Evolutionary conservation across 2,888 invertebrate genomes (phyloP), one percentile per base, ranked within the genome.

Genomic region (Punctoribates punctum): DNA sequence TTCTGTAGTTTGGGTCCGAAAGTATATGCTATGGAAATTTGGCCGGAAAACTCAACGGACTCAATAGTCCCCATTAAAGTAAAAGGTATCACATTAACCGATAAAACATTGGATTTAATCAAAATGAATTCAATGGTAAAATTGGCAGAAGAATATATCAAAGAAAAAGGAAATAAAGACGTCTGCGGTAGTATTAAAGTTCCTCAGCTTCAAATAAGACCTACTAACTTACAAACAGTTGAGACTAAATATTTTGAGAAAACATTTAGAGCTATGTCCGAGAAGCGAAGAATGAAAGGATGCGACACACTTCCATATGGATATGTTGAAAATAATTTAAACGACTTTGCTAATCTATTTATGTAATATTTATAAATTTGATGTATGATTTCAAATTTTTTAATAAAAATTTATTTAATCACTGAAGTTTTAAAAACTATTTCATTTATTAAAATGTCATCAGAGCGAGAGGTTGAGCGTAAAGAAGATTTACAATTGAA

Each of bases 1-100:
- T 83, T 83, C 79, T 82, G 82, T 17, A 80, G 81, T 25, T 82
- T 81, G 0, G 84, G 83, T 0, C 82, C 83, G 6, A 84, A 83
- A 78, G 82, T 82, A 77, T 83, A 83, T 75, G 81, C 80, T 0
- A 82, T 81, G 75, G 79, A 77, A 27, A 80, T 82, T 0, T 25
- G 38, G 25, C 29, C 29, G 0, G 48, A 57, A 34, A 60, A 74
- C 34, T 2, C 42, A 13, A 46, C 23, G 5, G 34, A 74, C n/a
- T 34, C 60, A 11, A 65, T 46, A 2, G 72, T 72, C 0, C 48
- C 72, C 9, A 72, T 72, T 25, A 72, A 72, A 48, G 72, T n/a
- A 5, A 72, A 72, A 48, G 72, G 72, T 6, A 48, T 72, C 13
- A 72, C 72, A 27, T 27, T 72, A 17, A 72, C 72, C 15, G 72